These are phyloP conservation scores for Nephrotoma appendiculata DNA, from an alignment of 2,888 invertebrate species.

Conservation along the genomic window DNA sequence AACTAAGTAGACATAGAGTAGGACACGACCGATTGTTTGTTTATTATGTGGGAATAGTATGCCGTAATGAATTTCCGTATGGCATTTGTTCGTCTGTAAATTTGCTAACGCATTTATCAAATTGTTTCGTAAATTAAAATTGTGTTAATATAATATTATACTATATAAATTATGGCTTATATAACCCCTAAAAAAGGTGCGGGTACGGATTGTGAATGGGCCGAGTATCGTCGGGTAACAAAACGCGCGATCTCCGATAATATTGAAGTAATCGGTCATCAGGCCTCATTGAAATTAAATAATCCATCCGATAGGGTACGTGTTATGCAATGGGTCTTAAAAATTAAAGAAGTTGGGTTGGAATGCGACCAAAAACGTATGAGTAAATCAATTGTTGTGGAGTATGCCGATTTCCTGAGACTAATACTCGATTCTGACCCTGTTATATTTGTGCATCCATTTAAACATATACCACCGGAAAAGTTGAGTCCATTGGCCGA, in stretches of 20 bases:
- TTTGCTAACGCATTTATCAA: not conserved
- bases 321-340: constrained; percentile 38
- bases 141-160: not conserved
- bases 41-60: not conserved
- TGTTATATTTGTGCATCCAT: constrained; percentile 32
- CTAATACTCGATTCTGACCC: constrained; percentile 35
- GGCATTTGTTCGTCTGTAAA: not conserved
- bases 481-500: constrained; percentile 33
- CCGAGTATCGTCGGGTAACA: not conserved
- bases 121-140: not conserved
- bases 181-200: not conserved
- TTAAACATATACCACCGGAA: constrained; percentile 33
- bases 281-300: not conserved
- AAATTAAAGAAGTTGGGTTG: constrained; percentile 34
- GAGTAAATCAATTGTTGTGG: not conserved
- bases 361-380: constrained; percentile 33
- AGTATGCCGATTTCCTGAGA: constrained; percentile 15
- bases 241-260: not conserved
- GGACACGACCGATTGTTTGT: not conserved
- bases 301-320: constrained; percentile 34
- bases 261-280: not conserved
- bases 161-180: not conserved
- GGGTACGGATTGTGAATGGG: not conserved
- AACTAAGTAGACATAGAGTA: not conserved
- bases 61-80: not conserved